Evolutionary conservation across 2,888 invertebrate genomes (phyloP), one percentile per base, ranked within the genome.

Genomic region (Cylindroiulus punctatus): DNA sequence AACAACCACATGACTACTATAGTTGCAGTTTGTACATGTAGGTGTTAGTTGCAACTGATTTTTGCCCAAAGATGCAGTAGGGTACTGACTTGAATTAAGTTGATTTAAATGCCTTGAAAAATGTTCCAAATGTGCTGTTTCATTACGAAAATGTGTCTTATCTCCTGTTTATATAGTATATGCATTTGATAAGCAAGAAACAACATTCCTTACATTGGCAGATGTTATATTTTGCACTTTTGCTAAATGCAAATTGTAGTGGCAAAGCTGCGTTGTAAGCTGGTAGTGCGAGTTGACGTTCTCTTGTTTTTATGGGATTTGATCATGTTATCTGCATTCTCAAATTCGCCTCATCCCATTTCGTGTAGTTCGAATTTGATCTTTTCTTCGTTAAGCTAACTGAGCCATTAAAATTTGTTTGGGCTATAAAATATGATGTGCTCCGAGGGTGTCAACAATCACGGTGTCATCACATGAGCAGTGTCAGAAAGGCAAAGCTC

Each of bases 241-340:
- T 36, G 36, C 36, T 36, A 36, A 36, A 36, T 36, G 36, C 36
- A 36, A n/a, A n/a, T n/a, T n/a, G n/a, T 19, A 22, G 57, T 65
- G 22, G 7, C 36, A 76, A 30, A 26, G 76, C 7, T 30, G 30
- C 76, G 14, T 30, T 12, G 30, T 7, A 65, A 5, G 26, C 26
- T 57, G 47, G 1, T 19, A 52, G 52, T 52, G 52, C 19, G 12
- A 36, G 36, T 36, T 36, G 36, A n/a, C 36, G 7, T 2, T 36
- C 36, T 4, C 3, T 36, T 36, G 36, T 36, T 76, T 76, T 76
- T 76, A 76, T 76, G 14, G 76, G 12, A 14, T 76, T 76, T 76
- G 76, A 30, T 76, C 22, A 76, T 76, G 10, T 76, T 30, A 76
- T 76, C 76, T 76, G 76, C 0, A 76, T 76, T 76, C 30, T 76